Conservation (phyloP, 2,888 invertebrate species). For the Heliothis peltigera region DNA sequence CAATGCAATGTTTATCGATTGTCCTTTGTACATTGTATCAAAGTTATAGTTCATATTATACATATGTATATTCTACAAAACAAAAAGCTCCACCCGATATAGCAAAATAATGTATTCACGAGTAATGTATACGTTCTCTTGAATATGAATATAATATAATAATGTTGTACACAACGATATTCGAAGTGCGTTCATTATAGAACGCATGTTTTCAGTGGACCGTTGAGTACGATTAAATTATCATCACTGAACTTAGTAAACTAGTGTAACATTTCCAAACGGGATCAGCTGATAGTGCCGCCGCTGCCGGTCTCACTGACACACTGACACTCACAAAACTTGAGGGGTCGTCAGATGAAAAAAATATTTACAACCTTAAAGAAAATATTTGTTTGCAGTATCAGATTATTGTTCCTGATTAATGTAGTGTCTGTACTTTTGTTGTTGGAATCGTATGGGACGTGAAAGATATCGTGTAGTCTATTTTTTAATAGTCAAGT, state of each 20-base stretch:
- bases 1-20: conserved; percentile 36
- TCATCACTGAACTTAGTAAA: too few species aligned
- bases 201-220: conserved; percentile 15
- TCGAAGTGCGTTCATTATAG: conserved; percentile 14
- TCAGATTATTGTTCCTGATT: not conserved
- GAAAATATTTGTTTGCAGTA: not conserved
- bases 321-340: not conserved
- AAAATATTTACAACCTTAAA: not conserved
- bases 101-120: not conserved
- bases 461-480: not conserved
- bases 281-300: conserved; percentile 21
- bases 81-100: not conserved
- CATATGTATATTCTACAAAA: not conserved
- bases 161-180: not conserved
- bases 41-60: not conserved
- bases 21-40: not conserved
- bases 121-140: too few species aligned
- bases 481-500: too few species aligned
- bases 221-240: too few species aligned
- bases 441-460: not conserved
- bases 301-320: too few species aligned
- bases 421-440: not conserved
- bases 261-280: too few species aligned
- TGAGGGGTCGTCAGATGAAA: not conserved
- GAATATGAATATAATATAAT: too few species aligned